A percentile compares a stretch with the other conserved stretches of the same genome.
Evolutionary conservation across 2,113 vertebrate genomes (phyloP).

Genomic region (Sardina pilchardus): DNA sequence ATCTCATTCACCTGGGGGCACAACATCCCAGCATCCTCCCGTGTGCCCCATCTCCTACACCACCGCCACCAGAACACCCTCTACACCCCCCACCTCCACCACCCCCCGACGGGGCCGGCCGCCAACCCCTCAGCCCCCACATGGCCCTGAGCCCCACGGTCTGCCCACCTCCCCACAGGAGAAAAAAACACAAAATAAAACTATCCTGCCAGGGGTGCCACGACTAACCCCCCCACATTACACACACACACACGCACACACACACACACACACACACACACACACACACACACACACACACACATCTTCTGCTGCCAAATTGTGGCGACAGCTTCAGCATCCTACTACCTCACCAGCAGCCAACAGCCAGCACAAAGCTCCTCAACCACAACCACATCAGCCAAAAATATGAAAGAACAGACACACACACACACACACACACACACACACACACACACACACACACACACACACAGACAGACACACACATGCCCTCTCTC

Average conservation of each 20-base stretch:
- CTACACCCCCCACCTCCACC: conserved; percentile 14
- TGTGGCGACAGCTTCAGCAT: neutral
- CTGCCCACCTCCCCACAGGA: neutral
- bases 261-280: conserved; percentile 33
- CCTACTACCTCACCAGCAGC: conserved; percentile 12
- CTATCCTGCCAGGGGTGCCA: no score
- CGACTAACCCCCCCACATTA: neutral
- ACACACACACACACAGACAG: neutral
- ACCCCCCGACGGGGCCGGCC: conserved; percentile 14
- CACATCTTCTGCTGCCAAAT: conserved; percentile 20
- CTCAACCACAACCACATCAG: conserved; percentile 31
- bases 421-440: neutral
- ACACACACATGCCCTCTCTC: neutral
- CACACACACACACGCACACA: conserved; percentile 31
- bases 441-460: conserved; percentile 12
- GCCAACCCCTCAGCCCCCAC: neutral
- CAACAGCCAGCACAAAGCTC: conserved; percentile 48
- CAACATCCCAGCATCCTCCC: conserved; percentile 34
- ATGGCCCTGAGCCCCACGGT: conserved; percentile 29
- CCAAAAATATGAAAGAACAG: conserved; percentile 50
- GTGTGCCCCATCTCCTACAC: conserved; percentile 6
- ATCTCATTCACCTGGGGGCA: conserved; percentile 51
- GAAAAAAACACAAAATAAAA: no score
- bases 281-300: conserved; percentile 37
- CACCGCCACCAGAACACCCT: conserved; percentile 30